A percentile compares a stretch with the other conserved stretches of the same genome.
Evolutionary conservation across 2,113 vertebrate species (phyloP).

Genomic region (Athene noctua): DNA sequence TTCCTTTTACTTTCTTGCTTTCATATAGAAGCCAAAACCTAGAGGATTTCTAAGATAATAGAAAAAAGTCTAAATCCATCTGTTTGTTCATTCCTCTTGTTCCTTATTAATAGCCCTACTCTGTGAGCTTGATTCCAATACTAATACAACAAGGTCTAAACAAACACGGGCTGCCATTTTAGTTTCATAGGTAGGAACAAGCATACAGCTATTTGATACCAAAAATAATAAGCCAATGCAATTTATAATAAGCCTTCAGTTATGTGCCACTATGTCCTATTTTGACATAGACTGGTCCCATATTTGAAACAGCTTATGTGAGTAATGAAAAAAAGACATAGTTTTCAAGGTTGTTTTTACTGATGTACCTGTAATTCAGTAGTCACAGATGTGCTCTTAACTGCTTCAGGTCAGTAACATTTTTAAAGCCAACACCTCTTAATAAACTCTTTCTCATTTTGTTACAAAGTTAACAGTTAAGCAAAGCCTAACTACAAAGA

Average conservation of each 20-base stretch:
- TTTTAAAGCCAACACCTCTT: neutral
- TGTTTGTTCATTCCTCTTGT: neutral
- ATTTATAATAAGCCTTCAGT: neutral
- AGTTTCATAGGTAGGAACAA: neutral
- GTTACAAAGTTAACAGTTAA: neutral
- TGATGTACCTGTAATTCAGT: neutral
- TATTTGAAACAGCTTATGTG: neutral
- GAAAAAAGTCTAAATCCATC: neutral
- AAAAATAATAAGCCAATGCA: neutral
- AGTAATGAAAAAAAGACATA: neutral
- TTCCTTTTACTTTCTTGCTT: neutral
- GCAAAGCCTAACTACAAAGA: neutral
- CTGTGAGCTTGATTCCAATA: neutral
- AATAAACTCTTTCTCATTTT: neutral
- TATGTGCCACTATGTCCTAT: neutral
- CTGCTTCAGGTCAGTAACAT: neutral
- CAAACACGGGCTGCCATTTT: neutral
- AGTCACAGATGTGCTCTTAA: neutral
- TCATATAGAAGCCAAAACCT: neutral
- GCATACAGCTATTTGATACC: neutral
- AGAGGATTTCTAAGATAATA: neutral
- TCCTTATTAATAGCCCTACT: neutral
- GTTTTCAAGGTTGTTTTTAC: neutral
- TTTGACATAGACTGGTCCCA: neutral
- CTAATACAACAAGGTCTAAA: neutral